Evolutionary conservation across 1,140 invertebrate genomes (phyloP), one percentile per base, ranked within the genome.

Genomic region (Brachionus calyciflorus): DNA sequence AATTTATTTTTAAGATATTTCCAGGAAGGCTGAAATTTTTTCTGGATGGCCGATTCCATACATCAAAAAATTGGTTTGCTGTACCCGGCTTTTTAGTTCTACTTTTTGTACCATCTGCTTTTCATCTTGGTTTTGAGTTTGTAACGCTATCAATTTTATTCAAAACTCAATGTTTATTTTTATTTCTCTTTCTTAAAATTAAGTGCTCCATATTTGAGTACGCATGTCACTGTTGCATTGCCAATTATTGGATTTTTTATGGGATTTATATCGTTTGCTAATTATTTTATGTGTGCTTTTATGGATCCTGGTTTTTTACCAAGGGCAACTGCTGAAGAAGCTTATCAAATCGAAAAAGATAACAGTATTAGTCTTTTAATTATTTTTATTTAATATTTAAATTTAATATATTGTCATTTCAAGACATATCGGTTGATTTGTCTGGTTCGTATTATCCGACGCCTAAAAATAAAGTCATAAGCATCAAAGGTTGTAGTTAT

Each of bases 281-380:
- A 91, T 79, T 88, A 97, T 77, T 88, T 96, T 78, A 88, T 92
- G 81, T 96, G 94, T 76, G 92, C 91, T 83, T 94, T 96, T 83
- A 92, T 91, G 81, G 94, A 97, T 87, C 94, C 94, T 49, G 94
- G 94, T 77, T 92, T 96, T 78, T 93, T 97, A 81, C 94, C 94
- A 14, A 80, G 89, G 80, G 93, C 94, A 46, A 92, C 92, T 37
- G 88, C 89, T 51, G 92, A 94, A 82, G 94, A 97, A 88, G 92
- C 92, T 78, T 91, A 91, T 78, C 92, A 94, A 83, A 91, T 93
- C 78, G 94, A 96, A 86, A 91, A 28, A 68, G 28, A 44, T 26
- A 76, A 76, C 28, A 57, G 73, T 76, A 76, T 40, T 21, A 10
- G 24, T 55, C n/a, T 55, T 24, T 26, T 26, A 1, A 10, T 17